These are phyloP conservation scores for Labeo catla DNA, from an alignment of 2,113 vertebrate genomes.

Conservation along the genomic window DNA sequence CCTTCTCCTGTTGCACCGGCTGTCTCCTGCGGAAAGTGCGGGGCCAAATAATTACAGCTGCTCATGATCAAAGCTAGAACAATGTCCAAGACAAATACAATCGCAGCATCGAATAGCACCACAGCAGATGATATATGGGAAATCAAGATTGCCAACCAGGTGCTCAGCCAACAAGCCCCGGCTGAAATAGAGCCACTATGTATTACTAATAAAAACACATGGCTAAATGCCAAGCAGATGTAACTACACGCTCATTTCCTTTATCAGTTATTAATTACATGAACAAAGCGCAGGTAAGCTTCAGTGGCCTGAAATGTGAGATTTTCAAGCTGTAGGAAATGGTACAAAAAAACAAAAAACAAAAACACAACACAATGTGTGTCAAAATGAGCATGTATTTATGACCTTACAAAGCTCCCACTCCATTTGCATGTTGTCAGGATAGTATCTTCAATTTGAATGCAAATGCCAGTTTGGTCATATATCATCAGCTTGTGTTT, in stretches of 20 bases:
- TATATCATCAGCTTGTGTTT: constrained; percentile 16
- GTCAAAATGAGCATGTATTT: not conserved
- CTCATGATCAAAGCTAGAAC: constrained; percentile 76
- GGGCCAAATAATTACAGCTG: constrained; percentile 73
- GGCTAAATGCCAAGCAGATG: constrained; percentile 50
- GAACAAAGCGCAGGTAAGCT: constrained; percentile 34
- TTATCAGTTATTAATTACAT: not conserved
- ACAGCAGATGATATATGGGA: constrained; percentile 68
- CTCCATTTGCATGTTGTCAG: constrained; percentile 6
- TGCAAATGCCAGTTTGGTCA: not conserved
- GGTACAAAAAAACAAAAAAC: not conserved
- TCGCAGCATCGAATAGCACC: constrained; percentile 69
- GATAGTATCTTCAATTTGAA: constrained; percentile 32
- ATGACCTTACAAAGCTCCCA: not conserved
- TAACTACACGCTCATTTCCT: constrained; percentile 19
- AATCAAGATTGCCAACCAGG: constrained; percentile 65
- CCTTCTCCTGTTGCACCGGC: constrained; percentile 72
- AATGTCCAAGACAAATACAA: constrained; percentile 76
- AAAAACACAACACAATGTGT: not conserved
- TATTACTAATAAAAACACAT: constrained; percentile 52
- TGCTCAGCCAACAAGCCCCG: constrained; percentile 61
- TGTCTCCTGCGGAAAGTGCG: constrained; percentile 72
- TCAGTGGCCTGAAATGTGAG: constrained; percentile 44
- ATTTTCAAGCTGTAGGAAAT: not conserved
- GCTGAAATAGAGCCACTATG: constrained; percentile 64